Evolutionary conservation across 2,888 invertebrate species (phyloP), one percentile per base, ranked within the genome.

Genomic region (Torymus texanus): DNA sequence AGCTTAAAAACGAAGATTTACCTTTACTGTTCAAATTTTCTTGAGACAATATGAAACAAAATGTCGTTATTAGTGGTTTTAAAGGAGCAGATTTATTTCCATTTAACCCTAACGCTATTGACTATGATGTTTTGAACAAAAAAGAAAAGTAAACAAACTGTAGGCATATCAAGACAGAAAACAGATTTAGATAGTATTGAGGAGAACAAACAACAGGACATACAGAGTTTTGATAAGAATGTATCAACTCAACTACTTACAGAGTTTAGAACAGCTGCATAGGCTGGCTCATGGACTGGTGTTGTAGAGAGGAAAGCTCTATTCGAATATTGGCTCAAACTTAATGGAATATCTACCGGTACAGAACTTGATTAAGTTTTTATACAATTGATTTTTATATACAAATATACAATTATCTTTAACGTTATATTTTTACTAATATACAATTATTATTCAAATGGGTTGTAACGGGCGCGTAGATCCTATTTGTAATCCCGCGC

Each of bases 41-140:
- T 24, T 24, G 2, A 24, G 24, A 24, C 8, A 58, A 16, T 12
- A 16, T 8, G n/a, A 16, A 58, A 58, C 13, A 58, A 58, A 58
- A 58, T 2, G 8, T 58, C 2, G 16, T 13, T 58, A 58, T 58
- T 16, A 58, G 16, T 16, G 58, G 58, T n/a, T 58, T 58, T 58
- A 58, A 16, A 58, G 58, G 58, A n/a, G 14, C 58, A 58, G 58
- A 16, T 58, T 58, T 58, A 16, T 58, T 58, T 16, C 14, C 58
- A 58, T 58, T 58, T 58, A 58, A 58, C 58, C 58, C 58, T 58
- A 16, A 58, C 10, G 58, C 58, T 58, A 58, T 58, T n/a, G 58
- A 58, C n/a, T 58, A 58, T n/a, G 58, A 58, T 58, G 58, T n/a
- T 8, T 58, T 58, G n/a, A 58, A 14, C 10, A 58, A 58, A 58